A percentile compares a stretch with the other conserved stretches of the same genome.
Conservation (phyloP, 2,888 invertebrate species). For the Oligia fasciuncula region DNA sequence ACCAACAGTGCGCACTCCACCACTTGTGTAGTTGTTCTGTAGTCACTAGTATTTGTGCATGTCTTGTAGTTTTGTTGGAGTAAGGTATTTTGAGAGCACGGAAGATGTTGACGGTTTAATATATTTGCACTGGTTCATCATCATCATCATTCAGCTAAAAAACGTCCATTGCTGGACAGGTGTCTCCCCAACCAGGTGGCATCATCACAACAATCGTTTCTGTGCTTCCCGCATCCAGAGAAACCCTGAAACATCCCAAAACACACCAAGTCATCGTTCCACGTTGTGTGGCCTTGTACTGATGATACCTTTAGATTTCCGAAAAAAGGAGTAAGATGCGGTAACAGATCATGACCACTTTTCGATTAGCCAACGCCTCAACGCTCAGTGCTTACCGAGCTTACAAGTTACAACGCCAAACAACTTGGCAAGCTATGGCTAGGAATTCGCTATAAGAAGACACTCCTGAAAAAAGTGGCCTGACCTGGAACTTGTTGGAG, state of each 20-base stretch:
- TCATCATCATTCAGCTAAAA: background rate
- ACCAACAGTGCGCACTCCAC: conserved; percentile 37
- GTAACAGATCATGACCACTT: background rate
- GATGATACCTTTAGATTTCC: background rate
- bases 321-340: background rate
- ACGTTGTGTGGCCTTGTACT: background rate
- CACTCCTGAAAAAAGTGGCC: background rate
- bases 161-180: background rate
- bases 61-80: conserved; percentile 18
- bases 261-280: background rate
- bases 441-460: background rate
- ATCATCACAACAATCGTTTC: background rate
- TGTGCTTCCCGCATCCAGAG: background rate
- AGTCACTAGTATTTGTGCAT: conserved; percentile 41
- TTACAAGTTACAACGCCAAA: background rate
- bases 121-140: conserved; percentile 13
- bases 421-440: conserved; percentile 1
- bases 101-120: background rate
- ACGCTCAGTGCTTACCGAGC: background rate
- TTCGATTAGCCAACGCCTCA: background rate
- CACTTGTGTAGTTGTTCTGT: conserved; percentile 7
- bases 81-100: conserved; percentile 21
- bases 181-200: no score
- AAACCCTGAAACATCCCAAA: background rate
- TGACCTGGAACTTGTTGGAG: background rate